Percentiles rank a stretch among this genome's conserved stretches.
Conservation (phyloP, 2,113 vertebrate genomes). For the Crocuta crocuta region DNA sequence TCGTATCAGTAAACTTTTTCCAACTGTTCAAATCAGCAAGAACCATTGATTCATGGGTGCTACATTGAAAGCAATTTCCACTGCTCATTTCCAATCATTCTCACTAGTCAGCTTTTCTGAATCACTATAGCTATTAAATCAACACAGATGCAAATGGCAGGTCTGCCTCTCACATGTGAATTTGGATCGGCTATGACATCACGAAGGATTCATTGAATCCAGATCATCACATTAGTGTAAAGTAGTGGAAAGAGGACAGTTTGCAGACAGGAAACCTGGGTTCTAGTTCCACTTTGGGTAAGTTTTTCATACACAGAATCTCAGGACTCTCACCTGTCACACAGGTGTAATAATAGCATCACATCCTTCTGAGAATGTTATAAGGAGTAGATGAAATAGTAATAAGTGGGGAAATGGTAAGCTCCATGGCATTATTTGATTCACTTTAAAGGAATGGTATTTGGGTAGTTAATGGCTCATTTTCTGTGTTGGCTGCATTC, state of each 20-base stretch:
- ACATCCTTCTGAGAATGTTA: neutral
- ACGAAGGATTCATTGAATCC: neutral
- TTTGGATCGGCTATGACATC: constrained; percentile 57
- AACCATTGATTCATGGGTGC: constrained; percentile 75
- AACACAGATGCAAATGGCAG: constrained; percentile 50
- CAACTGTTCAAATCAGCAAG: constrained; percentile 72
- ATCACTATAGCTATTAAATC: constrained; percentile 69
- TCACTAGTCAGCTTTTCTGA: constrained; percentile 75
- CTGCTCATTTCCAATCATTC: constrained; percentile 73
- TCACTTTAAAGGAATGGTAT: constrained; percentile 11
- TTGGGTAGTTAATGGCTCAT: neutral
- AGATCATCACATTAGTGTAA: neutral
- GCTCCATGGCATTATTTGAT: neutral
- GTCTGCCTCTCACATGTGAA: constrained; percentile 30
- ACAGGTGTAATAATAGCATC: neutral
- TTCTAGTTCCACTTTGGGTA: neutral
- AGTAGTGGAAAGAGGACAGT: neutral
- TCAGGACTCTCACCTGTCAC: neutral
- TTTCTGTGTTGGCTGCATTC: constrained; percentile 23
- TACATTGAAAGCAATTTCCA: constrained; percentile 69
- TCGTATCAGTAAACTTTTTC: constrained; percentile 71
- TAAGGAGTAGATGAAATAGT: neutral
- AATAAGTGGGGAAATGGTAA: neutral
- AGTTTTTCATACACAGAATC: neutral
- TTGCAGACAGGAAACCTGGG: neutral